phyloP scores from a whole-genome alignment of 2,113 vertebrate genomes.

The Chaetura pelagica region DNA sequence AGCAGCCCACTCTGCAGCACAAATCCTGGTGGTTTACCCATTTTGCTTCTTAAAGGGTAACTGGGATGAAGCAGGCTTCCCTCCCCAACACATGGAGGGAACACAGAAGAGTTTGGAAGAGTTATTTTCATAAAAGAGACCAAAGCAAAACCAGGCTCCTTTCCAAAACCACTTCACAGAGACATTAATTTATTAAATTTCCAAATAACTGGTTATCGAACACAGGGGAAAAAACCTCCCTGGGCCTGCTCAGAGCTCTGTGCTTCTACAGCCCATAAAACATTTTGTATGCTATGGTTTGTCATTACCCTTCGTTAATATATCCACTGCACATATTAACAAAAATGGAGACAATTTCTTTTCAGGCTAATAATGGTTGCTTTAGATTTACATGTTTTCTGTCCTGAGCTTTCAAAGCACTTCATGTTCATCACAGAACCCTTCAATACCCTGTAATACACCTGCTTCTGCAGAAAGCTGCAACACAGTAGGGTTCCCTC shows the following conservation, averaged over 20 bases:
- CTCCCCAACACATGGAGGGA: background rate
- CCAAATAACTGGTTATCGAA: background rate
- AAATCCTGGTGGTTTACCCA: background rate
- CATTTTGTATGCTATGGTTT: background rate
- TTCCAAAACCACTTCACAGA: conserved; percentile 58
- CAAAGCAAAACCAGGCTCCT: conserved; percentile 14
- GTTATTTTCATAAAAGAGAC: background rate
- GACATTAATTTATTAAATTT: background rate
- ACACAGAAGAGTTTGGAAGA: background rate
- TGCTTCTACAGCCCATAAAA: background rate
- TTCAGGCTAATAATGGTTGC: background rate
- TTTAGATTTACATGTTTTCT: background rate
- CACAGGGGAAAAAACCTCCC: background rate
- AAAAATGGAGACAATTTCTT: background rate
- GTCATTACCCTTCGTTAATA: background rate
- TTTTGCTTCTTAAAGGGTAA: background rate
- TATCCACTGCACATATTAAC: background rate
- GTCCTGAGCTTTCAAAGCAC: background rate
- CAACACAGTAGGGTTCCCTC: no score
- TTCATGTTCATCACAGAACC: background rate
- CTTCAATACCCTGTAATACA: fast-evolving
- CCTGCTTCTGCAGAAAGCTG: no score
- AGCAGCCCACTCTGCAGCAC: background rate
- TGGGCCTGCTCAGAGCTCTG: background rate
- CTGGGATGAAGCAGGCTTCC: background rate